phyloP scores from a whole-genome alignment of 2,797 vertebrate genomes.

The Syngnathus acus region DNA sequence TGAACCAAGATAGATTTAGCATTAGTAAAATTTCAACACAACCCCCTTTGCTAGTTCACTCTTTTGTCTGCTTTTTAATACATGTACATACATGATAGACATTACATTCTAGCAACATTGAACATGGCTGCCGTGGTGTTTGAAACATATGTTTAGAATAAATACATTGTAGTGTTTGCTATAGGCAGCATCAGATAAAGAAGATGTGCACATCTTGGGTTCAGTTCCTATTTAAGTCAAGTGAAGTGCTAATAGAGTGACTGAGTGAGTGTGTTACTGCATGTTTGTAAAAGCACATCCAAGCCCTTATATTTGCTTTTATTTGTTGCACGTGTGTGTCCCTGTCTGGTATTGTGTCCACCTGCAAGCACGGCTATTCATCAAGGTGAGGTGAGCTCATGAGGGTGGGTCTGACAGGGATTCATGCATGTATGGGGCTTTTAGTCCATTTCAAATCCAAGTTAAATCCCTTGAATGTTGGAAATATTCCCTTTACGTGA shows the following conservation, averaged over 20 bases:
- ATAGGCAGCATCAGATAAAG: too few relatives aligned
- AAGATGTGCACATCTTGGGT: too few relatives aligned
- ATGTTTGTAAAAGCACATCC: constrained; percentile 15
- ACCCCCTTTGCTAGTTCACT: too few relatives aligned
- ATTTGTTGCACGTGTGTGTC: constrained; percentile 31
- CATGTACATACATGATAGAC: too few relatives aligned
- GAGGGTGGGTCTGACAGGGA: constrained; percentile 46
- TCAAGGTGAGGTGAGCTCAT: constrained; percentile 53
- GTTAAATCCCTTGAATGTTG: constrained; percentile 45
- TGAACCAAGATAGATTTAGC: too few relatives aligned
- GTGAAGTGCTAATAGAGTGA: background rate
- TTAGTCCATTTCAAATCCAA: constrained; percentile 47
- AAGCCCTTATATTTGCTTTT: constrained; percentile 18
- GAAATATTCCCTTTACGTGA: constrained; percentile 1
- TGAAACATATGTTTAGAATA: too few relatives aligned
- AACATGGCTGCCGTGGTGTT: too few relatives aligned
- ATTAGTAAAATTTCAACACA: too few relatives aligned
- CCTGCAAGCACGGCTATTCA: constrained; percentile 50
- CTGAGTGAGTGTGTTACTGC: constrained; percentile 1
- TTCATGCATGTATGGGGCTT: constrained; percentile 37
- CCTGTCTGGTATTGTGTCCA: constrained; percentile 47
- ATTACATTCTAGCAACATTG: too few relatives aligned
- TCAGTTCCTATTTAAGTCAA: background rate
- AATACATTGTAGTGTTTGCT: too few relatives aligned
- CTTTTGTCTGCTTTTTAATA: too few relatives aligned